Evolutionary conservation across 1,140 invertebrate species (phyloP).

Genomic region (Drosophila lacteicornis): DNA sequence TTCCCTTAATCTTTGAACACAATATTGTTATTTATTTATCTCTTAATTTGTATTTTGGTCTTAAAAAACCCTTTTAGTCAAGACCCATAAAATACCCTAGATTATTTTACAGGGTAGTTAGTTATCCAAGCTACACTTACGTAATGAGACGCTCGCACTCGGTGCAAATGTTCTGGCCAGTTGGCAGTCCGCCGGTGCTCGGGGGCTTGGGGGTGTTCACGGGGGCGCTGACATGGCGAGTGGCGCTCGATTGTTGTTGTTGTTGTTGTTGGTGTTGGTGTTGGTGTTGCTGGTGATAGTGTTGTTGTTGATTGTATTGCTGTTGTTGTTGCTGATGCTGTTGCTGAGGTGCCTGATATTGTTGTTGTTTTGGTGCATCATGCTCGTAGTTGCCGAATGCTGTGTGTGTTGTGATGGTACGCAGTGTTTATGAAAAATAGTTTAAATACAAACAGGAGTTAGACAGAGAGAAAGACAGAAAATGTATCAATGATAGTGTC

Average conservation of each 20-base stretch:
- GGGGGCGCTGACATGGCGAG: constrained; percentile 90
- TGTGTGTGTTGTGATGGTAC: constrained; percentile 37
- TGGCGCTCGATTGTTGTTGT: constrained; percentile 64
- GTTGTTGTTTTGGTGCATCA: constrained; percentile 63
- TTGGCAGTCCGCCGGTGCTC: constrained; percentile 89
- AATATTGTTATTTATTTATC: not conserved
- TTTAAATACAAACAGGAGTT: constrained; percentile 73
- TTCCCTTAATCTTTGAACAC: not conserved
- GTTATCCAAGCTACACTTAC: constrained; percentile 88
- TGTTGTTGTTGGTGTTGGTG: constrained; percentile 48
- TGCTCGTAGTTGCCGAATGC: constrained; percentile 72
- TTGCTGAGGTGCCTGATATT: constrained; percentile 69
- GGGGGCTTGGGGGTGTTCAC: constrained; percentile 90
- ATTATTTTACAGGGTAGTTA: constrained; percentile 3
- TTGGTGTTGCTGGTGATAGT: constrained; percentile 59
- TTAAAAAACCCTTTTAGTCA: not conserved
- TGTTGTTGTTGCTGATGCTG: constrained; percentile 65
- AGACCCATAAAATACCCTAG: not conserved
- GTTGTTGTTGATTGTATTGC: constrained; percentile 62
- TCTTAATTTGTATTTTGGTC: too few relatives aligned
- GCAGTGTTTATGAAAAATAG: constrained; percentile 58
- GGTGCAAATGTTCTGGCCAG: constrained; percentile 95
- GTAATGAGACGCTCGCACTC: constrained; percentile 97
- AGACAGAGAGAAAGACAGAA: constrained; percentile 56
- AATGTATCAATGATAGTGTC: constrained; percentile 12